Evolutionary conservation across 1,140 invertebrate genomes (phyloP), one percentile per base, ranked within the genome.

Genomic region (Ptiloglossa arizonensis): DNA sequence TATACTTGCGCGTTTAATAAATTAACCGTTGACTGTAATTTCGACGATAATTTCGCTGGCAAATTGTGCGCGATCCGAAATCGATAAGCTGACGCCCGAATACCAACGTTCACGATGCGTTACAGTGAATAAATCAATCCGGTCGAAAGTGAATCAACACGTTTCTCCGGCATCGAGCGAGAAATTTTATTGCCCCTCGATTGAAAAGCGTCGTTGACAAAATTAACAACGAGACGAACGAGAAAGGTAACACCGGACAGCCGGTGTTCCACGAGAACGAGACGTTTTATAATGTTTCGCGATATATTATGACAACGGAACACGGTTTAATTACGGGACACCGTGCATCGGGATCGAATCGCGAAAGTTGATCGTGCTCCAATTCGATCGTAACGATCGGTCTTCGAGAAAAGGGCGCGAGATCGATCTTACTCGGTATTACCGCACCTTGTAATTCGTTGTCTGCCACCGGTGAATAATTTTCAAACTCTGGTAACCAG

Each of bases 391-490:
- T 83, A 86, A 86, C 74, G 75, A 86, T 79, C 38, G 56, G 54
- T 77, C 69, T 66, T 22, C 60, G 44, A 66, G n/a, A 69, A 81
- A 83, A 63, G 59, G 56, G 64, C 35, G 59, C 56, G 46, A 63
- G 60, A 80, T 85, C 57, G 59, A 60, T 64, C 50, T 77, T 17
- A 50, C 57, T 17, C 24, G 72, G 44, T 76, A 72, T 86, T 75
- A 84, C 72, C 75, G 84, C 69, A 64, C 67, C 75, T 68, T 67
- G 69, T 82, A 84, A 80, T 86, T 87, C 81, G 86, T 84, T 73
- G 67, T 74, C 59, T 64, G 74, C 70, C 69, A 81, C 78, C 62
- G 52, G 32, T 48, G 71, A 69, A 83, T 59, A 76, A 81, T 64
- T 46, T 69, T 57, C 50, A 27, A 17, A 22, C 38, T 2, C 24